Base-by-base conservation (phyloP, 2,113 vertebrate genomes). In the Apodemus sylvaticus region DNA sequence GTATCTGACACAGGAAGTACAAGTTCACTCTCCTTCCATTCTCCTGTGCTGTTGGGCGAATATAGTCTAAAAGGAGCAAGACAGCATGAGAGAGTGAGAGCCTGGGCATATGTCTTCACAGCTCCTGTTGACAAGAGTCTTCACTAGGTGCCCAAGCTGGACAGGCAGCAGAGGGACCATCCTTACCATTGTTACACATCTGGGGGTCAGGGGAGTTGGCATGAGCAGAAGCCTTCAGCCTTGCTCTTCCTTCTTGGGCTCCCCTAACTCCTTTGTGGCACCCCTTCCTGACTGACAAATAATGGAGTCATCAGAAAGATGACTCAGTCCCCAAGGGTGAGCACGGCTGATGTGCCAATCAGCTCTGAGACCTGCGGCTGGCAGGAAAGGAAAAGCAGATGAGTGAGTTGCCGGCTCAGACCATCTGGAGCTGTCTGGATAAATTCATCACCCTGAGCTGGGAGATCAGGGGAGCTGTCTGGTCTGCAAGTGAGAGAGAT, bases 381-480 rank as follows among this genome's bases (percentile, higher is more conserved):
- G 81, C 88, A 96, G 94, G 96, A 98, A 93, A 88, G 96, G 92
- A 96, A 93, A 97, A 95, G 92, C 96, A 97, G 96, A 97, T 96
- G 91, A 97, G 96, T 98, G 96, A 94, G 96, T 89, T 97, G 66
- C 96, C 90, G 97, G 87, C 93, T 97, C 73, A 83, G 87, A 95
- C 97, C 97, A 94, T 98, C 97, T 98, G 97, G 97, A 98, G 96
- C 96, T 85, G 87, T 98, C 97, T 97, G 97, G 93, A 98, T 96
- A 94, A 98, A 97, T 96, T 48, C 55, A 97, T 98, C 97, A 91
- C 82, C 96, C 42, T 86, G 92, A 96, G 85, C 93, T 94, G 91
- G 88, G 91, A 26, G 93, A 96, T 68, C 93, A 94, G 87, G 68
- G 93, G 12, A 58, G 74, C 60, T 74, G 64, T 94, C 96, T 95